Percentiles rank a stretch among this genome's conserved stretches.
Evolutionary conservation across 1,140 invertebrate species (phyloP).

Genomic region (Drosophila nikananu): DNA sequence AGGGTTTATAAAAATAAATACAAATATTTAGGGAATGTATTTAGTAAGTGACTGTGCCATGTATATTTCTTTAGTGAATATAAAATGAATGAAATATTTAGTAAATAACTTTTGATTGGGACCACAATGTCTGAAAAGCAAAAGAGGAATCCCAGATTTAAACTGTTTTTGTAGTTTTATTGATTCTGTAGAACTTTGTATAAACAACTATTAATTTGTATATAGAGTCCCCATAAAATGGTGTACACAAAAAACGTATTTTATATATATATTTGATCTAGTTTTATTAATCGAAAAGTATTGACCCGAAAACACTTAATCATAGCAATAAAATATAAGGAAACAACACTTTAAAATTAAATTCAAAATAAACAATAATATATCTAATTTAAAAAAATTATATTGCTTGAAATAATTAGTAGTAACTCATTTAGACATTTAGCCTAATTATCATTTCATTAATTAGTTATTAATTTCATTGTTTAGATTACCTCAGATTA

Average conservation of each 20-base stretch:
- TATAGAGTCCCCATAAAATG: too few species aligned
- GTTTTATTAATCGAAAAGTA: neutral
- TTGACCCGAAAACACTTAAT: neutral
- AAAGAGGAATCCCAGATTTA: too few species aligned
- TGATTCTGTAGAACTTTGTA: neutral
- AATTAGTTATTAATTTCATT: too few species aligned
- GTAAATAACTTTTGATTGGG: neutral
- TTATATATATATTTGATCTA: neutral
- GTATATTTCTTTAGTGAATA: neutral
- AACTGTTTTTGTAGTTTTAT: neutral
- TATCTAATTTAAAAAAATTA: too few species aligned
- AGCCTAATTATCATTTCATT: neutral
- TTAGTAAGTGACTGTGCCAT: neutral
- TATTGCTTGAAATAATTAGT: neutral
- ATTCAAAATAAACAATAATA: neutral
- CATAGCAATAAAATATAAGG: neutral
- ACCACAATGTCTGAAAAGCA: neutral
- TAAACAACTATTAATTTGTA: neutral
- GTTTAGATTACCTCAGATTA: neutral
- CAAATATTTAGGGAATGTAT: neutral
- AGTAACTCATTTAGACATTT: too few species aligned
- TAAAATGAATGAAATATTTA: too few species aligned
- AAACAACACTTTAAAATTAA: neutral
- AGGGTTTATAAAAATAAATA: neutral
- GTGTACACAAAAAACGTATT: neutral